A percentile compares a stretch with the other conserved stretches of the same genome.
These are phyloP conservation scores for Sarcophaga caerulescens DNA, from an alignment of 2,888 invertebrate species.

Conservation along the genomic window DNA sequence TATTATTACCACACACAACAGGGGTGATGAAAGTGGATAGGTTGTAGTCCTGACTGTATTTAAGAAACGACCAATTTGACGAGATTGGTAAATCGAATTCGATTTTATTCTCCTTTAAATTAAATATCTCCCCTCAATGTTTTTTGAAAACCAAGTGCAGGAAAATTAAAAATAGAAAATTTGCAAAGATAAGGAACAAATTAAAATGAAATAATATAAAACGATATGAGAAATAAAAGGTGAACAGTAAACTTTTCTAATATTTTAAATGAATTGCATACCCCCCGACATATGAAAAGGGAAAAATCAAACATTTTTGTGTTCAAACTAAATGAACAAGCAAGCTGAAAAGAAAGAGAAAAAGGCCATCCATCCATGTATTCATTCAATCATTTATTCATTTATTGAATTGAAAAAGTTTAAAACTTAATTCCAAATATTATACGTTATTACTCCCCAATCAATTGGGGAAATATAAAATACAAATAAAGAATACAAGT, in stretches of 20 bases:
- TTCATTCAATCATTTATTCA: conserved; percentile 35
- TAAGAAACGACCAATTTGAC: too few relatives aligned
- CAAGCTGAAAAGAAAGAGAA: neutral
- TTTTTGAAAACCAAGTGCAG: conserved; percentile 28
- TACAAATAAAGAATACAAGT: too few relatives aligned
- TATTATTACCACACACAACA: too few relatives aligned
- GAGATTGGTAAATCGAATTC: too few relatives aligned
- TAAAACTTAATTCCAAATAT: conserved; percentile 43
- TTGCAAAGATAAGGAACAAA: neutral
- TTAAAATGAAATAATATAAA: neutral
- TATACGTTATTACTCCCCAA: conserved; percentile 34
- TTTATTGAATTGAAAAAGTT: conserved; percentile 53
- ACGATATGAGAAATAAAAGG: neutral
- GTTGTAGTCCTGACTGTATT: too few relatives aligned
- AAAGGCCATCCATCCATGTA: conserved; percentile 20
- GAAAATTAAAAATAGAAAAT: conserved; percentile 61
- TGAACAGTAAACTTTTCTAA: neutral
- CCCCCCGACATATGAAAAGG: neutral
- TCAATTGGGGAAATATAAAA: conserved; percentile 5
- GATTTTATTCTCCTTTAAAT: too few relatives aligned
- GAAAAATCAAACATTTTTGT: conserved; percentile 11
- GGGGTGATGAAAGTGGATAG: too few relatives aligned
- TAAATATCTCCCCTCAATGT: neutral
- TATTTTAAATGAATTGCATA: neutral
- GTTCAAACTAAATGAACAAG: neutral